These are phyloP conservation scores for Drosophila seguyi DNA, from an alignment of 1,140 invertebrate genomes.

Conservation along the genomic window DNA sequence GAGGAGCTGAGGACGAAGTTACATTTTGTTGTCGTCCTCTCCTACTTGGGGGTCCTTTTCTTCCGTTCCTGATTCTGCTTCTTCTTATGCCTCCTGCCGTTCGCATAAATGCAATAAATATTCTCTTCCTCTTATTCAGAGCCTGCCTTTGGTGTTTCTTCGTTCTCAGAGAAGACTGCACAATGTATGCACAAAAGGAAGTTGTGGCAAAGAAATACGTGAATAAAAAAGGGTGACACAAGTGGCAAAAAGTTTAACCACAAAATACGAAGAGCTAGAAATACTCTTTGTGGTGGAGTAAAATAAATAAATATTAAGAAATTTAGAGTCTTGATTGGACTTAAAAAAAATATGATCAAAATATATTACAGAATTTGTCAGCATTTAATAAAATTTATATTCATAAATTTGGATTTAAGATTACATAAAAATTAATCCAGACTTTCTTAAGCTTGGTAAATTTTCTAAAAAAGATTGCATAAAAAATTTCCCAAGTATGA, in stretches of 20 bases:
- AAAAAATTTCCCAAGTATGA: too few species aligned
- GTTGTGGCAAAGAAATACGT: conserved; percentile 36
- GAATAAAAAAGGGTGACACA: conserved; percentile 21
- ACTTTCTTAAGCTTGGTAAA: too few species aligned
- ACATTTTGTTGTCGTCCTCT: conserved; percentile 19
- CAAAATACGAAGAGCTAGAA: background rate
- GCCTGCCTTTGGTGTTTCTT: background rate
- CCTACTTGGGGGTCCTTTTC: conserved; percentile 27
- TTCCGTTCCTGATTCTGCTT: conserved; percentile 13
- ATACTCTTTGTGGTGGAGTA: background rate
- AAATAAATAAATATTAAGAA: background rate
- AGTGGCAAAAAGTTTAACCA: conserved; percentile 3
- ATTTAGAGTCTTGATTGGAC: too few species aligned
- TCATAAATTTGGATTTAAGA: too few species aligned
- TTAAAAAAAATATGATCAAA: too few species aligned
- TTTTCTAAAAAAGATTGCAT: too few species aligned
- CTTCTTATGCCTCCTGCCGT: conserved; percentile 2
- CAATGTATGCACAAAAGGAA: conserved; percentile 56
- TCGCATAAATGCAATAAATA: conserved; percentile 73
- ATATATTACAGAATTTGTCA: too few species aligned
- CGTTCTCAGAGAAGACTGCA: conserved; percentile 34
- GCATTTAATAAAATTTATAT: too few species aligned
- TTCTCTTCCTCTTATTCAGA: conserved; percentile 33
- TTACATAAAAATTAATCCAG: too few species aligned
- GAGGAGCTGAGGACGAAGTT: conserved; percentile 7